Base-by-base conservation (phyloP, 92 coral and sea anemone species). In the Desmophyllum pertusum region DNA sequence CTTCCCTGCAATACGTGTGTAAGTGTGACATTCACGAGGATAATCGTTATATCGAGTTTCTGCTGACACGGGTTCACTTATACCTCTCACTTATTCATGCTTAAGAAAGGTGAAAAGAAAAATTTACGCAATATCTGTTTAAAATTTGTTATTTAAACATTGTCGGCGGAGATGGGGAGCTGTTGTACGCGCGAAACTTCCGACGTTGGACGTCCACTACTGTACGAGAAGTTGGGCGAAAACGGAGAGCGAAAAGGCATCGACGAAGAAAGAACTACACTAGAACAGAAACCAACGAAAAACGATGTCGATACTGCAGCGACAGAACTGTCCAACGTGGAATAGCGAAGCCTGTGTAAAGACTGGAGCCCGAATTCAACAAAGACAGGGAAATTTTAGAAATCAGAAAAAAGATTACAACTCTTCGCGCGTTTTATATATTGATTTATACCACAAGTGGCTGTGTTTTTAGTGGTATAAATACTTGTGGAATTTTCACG, bases 191-290 rank as follows among this genome's bases (percentile, higher is more conserved):
- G 76, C 13, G 84, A 80, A 66, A 5, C 75, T 6, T 31, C 65
- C 3, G 84, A 67, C 50, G 84, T 68, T 3, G 84, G 71, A 6
- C 46, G 84, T 5, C 84, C 84, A 33, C 45, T 80, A 8, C 84
- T 80, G 48, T 80, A 80, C 53, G 75, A 80, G 37, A 75, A 83
- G 55, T 10, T 72, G 21, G 80, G 72, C 10, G 80, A 83, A 72
- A 75, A 45, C 31, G 75, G 73, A 40, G 80, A 39, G 43, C 35
- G 25, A 43, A 52, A 74, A 74, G 33, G 38, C 6, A 31, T 31
- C 36, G 80, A 29, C 10, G 86, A 83, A 37, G 59, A 59, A 30
- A 45, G 52, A 33, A 31, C 35, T 0, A 6, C 37, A n/a, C n/a
- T n/a, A 52, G 71, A 53, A 57, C 37, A 23, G 75, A 83, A 73